phyloP scores from a whole-genome alignment of 2,113 vertebrate genomes.

The Abramis brama region DNA sequence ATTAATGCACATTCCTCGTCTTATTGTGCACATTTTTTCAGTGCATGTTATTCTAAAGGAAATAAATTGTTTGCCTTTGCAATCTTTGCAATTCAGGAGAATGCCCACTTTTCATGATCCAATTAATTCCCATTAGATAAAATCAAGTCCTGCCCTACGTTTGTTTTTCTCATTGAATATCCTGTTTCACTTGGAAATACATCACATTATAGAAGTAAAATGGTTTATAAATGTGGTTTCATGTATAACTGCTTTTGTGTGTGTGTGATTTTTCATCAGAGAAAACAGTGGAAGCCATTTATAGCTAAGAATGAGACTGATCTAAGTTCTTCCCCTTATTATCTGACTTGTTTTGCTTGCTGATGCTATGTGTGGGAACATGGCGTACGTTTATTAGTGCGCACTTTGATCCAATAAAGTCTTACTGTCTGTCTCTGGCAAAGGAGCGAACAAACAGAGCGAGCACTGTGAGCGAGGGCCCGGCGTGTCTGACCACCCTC shows the following conservation, averaged over 20 bases:
- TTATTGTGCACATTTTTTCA: background rate
- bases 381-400: slow-evolving; percentile 25
- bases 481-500: slow-evolving; percentile 65
- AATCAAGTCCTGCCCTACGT: background rate
- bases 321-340: background rate
- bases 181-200: slow-evolving; percentile 6
- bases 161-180: background rate
- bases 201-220: background rate
- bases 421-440: slow-evolving; percentile 46
- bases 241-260: no score
- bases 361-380: slow-evolving; percentile 32
- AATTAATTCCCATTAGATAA: slow-evolving; percentile 8
- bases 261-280: background rate
- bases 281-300: background rate
- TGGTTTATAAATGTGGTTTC: background rate
- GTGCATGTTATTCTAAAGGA: background rate
- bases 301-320: slow-evolving; percentile 8
- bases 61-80: slow-evolving; percentile 8
- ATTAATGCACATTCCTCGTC: background rate
- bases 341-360: slow-evolving; percentile 25
- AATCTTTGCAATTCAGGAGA: background rate
- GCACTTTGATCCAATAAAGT: slow-evolving; percentile 10
- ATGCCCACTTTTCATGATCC: background rate
- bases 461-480: slow-evolving; percentile 56
- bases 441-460: slow-evolving; percentile 59